phyloP scores from a whole-genome alignment of 2,888 invertebrate species.

The Cosmorhoe ocellata region DNA sequence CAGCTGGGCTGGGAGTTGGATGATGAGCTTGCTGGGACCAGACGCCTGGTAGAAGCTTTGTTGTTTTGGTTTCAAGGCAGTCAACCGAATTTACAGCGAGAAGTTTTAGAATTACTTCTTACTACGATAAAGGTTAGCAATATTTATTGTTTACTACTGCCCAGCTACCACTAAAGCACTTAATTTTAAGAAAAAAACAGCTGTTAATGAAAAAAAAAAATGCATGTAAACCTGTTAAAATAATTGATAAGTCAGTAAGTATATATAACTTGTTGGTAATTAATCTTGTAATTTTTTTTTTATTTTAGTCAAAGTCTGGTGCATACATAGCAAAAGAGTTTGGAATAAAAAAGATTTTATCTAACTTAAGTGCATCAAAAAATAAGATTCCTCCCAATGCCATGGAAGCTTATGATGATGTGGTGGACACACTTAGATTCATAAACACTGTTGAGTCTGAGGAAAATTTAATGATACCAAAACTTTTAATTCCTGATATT shows the following conservation, averaged over 20 bases:
- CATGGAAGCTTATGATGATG: conserved; percentile 63
- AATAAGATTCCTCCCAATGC: conserved; percentile 66
- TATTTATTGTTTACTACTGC: too few relatives aligned
- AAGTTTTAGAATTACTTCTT: conserved; percentile 82
- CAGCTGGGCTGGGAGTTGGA: conserved; percentile 83
- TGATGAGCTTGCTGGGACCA: conserved; percentile 82
- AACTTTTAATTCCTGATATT: conserved; percentile 68
- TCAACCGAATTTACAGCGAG: conserved; percentile 76
- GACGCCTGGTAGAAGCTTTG: conserved; percentile 82
- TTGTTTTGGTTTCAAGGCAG: conserved; percentile 85
- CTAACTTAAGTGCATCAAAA: conserved; percentile 64
- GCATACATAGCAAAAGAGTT: conserved; percentile 74
- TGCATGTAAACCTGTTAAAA: too few relatives aligned
- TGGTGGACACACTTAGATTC: conserved; percentile 67
- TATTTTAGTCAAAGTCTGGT: conserved; percentile 79
- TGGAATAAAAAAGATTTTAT: conserved; percentile 64
- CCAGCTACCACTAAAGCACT: too few relatives aligned
- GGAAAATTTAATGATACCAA: conserved; percentile 56
- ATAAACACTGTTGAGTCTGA: conserved; percentile 67
- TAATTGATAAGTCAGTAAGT: too few relatives aligned
- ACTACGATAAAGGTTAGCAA: conserved; percentile 65
- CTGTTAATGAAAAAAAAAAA: too few relatives aligned
- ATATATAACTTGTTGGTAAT: too few relatives aligned
- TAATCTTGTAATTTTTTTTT: neutral
- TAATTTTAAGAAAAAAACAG: too few relatives aligned